A percentile compares a stretch with the other conserved stretches of the same genome.
phyloP scores from a whole-genome alignment of 2,113 vertebrate species.

The Elephantulus edwardii region DNA sequence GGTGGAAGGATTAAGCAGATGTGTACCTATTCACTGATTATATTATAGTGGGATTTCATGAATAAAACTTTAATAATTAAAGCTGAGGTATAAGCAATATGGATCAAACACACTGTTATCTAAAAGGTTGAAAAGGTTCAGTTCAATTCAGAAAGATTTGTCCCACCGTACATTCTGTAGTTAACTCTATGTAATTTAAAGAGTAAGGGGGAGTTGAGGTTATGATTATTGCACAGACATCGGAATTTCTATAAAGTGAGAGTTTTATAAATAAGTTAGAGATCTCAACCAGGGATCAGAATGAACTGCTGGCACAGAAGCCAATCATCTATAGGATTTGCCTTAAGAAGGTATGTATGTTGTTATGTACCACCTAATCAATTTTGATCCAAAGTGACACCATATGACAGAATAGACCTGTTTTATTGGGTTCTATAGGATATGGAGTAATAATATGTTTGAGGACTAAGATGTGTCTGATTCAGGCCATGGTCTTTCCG shows the following conservation, averaged over 20 bases:
- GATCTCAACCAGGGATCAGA: neutral
- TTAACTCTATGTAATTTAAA: neutral
- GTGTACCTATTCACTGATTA: slow-evolving; percentile 42
- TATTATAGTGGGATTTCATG: slow-evolving; percentile 3
- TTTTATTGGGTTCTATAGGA: too few relatives aligned
- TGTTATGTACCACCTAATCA: neutral
- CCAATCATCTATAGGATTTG: neutral
- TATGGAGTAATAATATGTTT: too few relatives aligned
- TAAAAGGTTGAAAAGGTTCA: neutral
- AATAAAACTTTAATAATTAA: slow-evolving; percentile 36
- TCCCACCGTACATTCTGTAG: neutral
- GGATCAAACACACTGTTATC: slow-evolving; percentile 12
- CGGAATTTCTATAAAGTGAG: neutral
- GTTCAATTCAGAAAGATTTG: neutral
- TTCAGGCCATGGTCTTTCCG: too few relatives aligned
- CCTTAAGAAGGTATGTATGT: neutral
- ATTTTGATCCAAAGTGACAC: neutral
- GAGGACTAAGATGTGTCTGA: too few relatives aligned
- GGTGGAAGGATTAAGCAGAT: slow-evolving; percentile 56
- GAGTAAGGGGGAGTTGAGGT: neutral
- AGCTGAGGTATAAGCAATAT: neutral
- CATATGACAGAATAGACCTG: neutral
- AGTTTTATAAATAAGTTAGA: neutral
- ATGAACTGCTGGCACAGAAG: neutral
- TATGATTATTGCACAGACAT: neutral